A percentile compares a stretch with the other conserved stretches of the same genome.
Conservation (phyloP, 1,140 invertebrate genomes). For the Phymastichus coffea region DNA sequence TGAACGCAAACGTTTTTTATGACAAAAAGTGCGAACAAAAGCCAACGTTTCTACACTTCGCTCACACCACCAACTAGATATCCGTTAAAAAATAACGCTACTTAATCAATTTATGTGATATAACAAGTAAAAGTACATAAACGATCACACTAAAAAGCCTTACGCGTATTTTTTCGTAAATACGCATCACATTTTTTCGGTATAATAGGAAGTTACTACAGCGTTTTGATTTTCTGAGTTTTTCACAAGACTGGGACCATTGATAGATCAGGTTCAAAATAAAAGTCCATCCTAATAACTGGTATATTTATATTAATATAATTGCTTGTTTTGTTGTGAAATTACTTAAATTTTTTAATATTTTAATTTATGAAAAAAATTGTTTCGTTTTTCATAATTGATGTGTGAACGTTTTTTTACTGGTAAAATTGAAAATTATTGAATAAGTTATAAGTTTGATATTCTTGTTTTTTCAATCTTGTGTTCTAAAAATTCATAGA, state of each 20-base stretch:
- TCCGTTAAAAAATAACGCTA: constrained; percentile 40
- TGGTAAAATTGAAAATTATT: no score
- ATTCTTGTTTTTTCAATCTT: no score
- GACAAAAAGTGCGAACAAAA: constrained; percentile 17
- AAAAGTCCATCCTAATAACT: constrained; percentile 17
- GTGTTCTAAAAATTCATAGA: no score
- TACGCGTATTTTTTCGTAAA: constrained; percentile 29
- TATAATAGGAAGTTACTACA: constrained; percentile 38
- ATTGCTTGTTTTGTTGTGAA: background rate
- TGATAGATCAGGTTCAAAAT: constrained; percentile 43
- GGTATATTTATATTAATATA: constrained; percentile 15
- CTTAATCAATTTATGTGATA: constrained; percentile 50
- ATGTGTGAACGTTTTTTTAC: background rate
- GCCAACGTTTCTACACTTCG: constrained; percentile 44
- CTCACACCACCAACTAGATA: constrained; percentile 33
- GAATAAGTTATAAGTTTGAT: no score
- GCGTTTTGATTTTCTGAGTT: constrained; percentile 46
- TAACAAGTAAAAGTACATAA: constrained; percentile 40
- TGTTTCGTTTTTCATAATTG: constrained; percentile 17
- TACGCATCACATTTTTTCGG: constrained; percentile 15
- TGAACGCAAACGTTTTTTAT: constrained; percentile 24
- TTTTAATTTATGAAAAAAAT: constrained; percentile 3
- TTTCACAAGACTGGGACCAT: constrained; percentile 48
- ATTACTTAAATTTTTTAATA: background rate
- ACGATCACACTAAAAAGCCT: constrained; percentile 38